Evolutionary conservation across 2,797 vertebrate genomes (phyloP), one percentile per base, ranked within the genome.

Genomic region (Otolemur crassicaudatus): DNA sequence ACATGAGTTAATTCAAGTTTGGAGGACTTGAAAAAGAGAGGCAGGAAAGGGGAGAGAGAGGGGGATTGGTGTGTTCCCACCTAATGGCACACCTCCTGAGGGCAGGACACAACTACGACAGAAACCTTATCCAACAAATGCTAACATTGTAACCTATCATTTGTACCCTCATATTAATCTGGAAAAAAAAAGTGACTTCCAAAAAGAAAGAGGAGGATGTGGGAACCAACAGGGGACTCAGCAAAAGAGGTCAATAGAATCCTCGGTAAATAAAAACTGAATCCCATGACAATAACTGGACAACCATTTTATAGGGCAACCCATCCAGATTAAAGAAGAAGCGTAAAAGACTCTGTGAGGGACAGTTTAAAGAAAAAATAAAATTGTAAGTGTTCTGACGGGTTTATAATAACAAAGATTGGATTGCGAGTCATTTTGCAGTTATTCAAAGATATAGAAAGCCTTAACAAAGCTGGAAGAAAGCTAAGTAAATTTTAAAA

Each of bases 331-430:
- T 70, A 83, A 94, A 92, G 37, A 16, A 87, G 67, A 84, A 72
- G 37, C 31, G 16, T 19, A 40, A 92, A 95, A 85, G 29, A 17
- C n/a, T 16, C 56, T 90, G 29, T 70, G 60, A 92, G 6, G 73
- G 70, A 94, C 23, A 27, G n/a, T 92, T 85, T 85, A n/a, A 67
- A n/a, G 76, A 85, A 25, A 81, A 92, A 94, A 90, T 67, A 88
- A 88, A 97, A 96, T 12, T 73, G 73, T 87, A 46, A 60, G 84
- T 87, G 60, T 75, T 87, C 46, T 92, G 82, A 72, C 86, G 92
- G 53, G 46, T 83, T 96, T 87, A 53, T 46, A 82, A 82, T 46
- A 22, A 61, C n/a, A 29, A 88, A 90, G 76, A 95, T 1, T 96
- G 77, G 77, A 72, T 72, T 84, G n/a, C 67, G 60, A 70, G 53